These are phyloP conservation scores for Drymonia ruficornis DNA, from an alignment of 2,888 invertebrate genomes.

Conservation along the genomic window DNA sequence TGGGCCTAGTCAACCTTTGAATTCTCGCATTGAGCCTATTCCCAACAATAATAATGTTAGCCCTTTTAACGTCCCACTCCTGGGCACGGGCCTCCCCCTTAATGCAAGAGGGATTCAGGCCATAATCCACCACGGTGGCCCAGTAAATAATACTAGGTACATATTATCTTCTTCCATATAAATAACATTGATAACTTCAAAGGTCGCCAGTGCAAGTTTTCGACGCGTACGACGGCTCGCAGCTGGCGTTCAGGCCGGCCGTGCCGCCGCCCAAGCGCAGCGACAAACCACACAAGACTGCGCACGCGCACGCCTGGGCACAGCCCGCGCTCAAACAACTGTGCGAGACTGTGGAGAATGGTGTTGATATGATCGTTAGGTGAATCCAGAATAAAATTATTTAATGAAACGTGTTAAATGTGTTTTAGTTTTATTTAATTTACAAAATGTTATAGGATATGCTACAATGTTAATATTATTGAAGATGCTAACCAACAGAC, in stretches of 20 bases:
- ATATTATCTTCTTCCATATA: constrained; percentile 6
- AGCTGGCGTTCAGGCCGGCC: constrained; percentile 90
- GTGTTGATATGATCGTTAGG: constrained; percentile 43
- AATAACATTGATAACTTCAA: constrained; percentile 14
- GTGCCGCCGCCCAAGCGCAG: constrained; percentile 86
- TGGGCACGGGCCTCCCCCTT: no score
- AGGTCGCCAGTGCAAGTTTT: constrained; percentile 88
- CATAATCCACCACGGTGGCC: no score
- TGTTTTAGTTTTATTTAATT: constrained; percentile 15
- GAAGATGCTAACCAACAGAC: no score
- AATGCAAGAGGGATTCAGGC: no score
- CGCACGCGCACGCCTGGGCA: constrained; percentile 63
- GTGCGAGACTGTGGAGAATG: constrained; percentile 65
- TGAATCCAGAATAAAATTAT: constrained; percentile 27
- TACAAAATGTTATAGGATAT: neutral
- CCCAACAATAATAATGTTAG: no score
- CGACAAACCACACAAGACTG: constrained; percentile 44
- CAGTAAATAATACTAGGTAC: neutral
- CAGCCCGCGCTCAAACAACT: constrained; percentile 70
- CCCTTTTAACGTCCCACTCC: no score
- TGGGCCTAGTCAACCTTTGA: no score
- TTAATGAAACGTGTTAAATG: neutral
- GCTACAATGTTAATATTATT: no score
- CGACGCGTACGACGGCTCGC: constrained; percentile 86
- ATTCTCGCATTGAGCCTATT: no score